Evolutionary conservation across 2,888 invertebrate species (phyloP).

Genomic region (Melieria crassipennis): DNA sequence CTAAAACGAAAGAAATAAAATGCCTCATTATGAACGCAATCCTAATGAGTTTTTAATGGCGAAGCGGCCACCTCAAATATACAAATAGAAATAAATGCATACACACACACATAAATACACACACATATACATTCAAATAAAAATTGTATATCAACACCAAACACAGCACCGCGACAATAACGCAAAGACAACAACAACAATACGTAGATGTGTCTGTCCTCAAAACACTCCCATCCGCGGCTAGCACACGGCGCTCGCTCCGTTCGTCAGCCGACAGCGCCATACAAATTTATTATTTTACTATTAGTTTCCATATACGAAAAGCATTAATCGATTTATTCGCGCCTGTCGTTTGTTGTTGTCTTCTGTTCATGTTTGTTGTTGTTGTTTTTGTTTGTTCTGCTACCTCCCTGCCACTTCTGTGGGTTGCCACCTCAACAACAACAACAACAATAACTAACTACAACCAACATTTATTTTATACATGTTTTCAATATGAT

Average conservation of each 20-base stretch:
- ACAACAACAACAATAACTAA: neutral
- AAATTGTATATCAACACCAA: too few species aligned
- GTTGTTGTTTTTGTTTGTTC: neutral
- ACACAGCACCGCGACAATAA: neutral
- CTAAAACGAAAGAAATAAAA: neutral
- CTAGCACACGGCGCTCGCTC: too few species aligned
- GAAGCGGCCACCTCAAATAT: constrained; percentile 1
- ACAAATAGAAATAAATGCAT: constrained; percentile 9
- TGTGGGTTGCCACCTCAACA: neutral
- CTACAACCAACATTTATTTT: too few species aligned
- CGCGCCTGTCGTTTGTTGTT: constrained; percentile 47
- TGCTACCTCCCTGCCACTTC: neutral
- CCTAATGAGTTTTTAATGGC: constrained; percentile 61
- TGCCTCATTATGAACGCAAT: constrained; percentile 26
- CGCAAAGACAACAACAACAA: neutral
- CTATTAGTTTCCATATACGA: neutral
- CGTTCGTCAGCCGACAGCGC: too few species aligned
- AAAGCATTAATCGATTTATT: constrained; percentile 52
- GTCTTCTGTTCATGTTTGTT: neutral
- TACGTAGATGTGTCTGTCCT: too few species aligned
- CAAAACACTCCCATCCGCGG: too few species aligned
- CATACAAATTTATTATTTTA: too few species aligned
- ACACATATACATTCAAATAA: neutral
- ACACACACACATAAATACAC: neutral
- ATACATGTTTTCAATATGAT: too few species aligned